Evolutionary conservation across 2,888 invertebrate genomes (phyloP).

Genomic region (Calephelis perditalis): DNA sequence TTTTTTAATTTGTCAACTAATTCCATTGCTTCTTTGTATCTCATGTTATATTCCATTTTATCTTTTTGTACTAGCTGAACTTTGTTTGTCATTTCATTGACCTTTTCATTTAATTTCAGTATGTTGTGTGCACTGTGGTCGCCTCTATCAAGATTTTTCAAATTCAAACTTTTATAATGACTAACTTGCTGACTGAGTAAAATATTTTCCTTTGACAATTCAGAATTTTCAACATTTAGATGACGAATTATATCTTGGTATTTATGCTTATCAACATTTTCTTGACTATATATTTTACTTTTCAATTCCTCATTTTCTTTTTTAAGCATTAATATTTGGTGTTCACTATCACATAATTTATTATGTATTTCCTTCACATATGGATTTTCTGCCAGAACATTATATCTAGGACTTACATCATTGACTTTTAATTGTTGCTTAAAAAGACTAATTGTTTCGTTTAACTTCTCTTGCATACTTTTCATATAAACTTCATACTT

Average conservation of each 20-base stretch:
- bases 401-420: conserved; percentile 35
- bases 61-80: conserved; percentile 54
- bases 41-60: conserved; percentile 58
- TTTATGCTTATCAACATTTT: conserved; percentile 51
- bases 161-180: conserved; percentile 49
- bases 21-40: conserved; percentile 58
- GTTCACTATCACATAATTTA: conserved; percentile 69
- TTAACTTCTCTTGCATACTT: conserved; percentile 54
- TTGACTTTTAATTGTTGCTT: conserved; percentile 53
- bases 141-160: conserved; percentile 42
- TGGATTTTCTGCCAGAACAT: conserved; percentile 39
- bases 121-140: conserved; percentile 45
- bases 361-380: conserved; percentile 61
- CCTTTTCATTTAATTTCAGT: conserved; percentile 50
- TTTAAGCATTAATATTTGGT: conserved; percentile 63
- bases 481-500: conserved; percentile 61
- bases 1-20: conserved; percentile 59
- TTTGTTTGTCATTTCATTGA: conserved; percentile 51
- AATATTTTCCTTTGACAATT: conserved; percentile 67
- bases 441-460: conserved; percentile 56
- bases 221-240: conserved; percentile 63
- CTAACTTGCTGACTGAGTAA: conserved; percentile 55
- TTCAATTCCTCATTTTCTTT: conserved; percentile 68
- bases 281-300: conserved; percentile 37
- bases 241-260: conserved; percentile 65